Conservation (phyloP, 2,888 invertebrate genomes). For the Microchrysa polita region DNA sequence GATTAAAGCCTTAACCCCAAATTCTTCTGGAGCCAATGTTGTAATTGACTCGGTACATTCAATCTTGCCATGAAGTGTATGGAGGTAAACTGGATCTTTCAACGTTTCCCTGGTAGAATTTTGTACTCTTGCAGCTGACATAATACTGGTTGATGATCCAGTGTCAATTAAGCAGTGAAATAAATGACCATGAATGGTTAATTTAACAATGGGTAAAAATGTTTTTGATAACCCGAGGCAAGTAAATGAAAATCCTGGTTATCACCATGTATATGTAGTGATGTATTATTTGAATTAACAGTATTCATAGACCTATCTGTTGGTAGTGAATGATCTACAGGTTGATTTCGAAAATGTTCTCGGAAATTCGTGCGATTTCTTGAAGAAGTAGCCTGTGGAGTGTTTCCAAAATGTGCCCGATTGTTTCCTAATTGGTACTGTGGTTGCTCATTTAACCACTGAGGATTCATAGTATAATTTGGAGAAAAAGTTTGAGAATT, state of each 20-base stretch:
- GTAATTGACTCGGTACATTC: slow-evolving; percentile 25
- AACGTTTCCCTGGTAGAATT: no score
- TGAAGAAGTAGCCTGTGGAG: background rate
- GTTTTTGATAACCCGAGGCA: background rate
- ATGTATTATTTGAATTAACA: background rate
- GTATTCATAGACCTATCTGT: background rate
- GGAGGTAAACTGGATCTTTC: background rate
- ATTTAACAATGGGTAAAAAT: slow-evolving; percentile 9
- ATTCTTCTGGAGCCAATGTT: background rate
- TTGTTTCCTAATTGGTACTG: background rate
- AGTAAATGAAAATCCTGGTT: slow-evolving; percentile 17
- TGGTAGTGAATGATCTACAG: background rate
- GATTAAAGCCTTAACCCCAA: slow-evolving; percentile 5
- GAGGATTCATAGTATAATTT: slow-evolving; percentile 10
- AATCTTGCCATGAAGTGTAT: slow-evolving; percentile 8
- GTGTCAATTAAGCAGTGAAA: slow-evolving; percentile 10
- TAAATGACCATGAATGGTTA: background rate
- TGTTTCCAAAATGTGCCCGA: background rate
- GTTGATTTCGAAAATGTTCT: no score
- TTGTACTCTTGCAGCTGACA: no score
- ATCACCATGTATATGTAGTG: slow-evolving; percentile 4
- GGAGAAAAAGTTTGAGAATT: no score
- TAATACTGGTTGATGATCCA: no score
- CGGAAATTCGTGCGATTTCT: no score
- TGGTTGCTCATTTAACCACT: slow-evolving; percentile 10